These are phyloP conservation scores for Sitta carolinensis DNA, from an alignment of 2,797 vertebrate genomes.

Conservation along the genomic window DNA sequence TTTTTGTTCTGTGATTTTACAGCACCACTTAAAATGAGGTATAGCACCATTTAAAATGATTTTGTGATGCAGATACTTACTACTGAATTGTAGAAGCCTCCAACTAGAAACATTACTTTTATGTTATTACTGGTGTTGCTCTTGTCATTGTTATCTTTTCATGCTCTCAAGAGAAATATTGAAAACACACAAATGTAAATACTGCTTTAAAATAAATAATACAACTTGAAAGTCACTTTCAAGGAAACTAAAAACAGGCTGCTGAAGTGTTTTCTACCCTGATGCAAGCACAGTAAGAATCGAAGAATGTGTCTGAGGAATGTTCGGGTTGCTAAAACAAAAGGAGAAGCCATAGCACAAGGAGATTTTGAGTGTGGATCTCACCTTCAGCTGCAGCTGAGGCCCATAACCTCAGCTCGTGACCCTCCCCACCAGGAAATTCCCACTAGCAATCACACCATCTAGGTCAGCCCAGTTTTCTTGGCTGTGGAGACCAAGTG, in stretches of 20 bases:
- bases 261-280: not conserved
- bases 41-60: not conserved
- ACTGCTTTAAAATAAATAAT: not conserved
- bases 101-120: not conserved
- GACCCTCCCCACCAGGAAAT: not conserved
- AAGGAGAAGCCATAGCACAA: not conserved
- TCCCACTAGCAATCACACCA: not conserved
- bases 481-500: not conserved
- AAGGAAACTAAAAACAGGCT: not conserved
- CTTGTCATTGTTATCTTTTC: not conserved
- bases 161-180: not conserved
- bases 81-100: not conserved
- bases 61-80: not conserved
- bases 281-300: not conserved
- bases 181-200: not conserved
- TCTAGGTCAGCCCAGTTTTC: not conserved
- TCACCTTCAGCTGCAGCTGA: not conserved
- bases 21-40: not conserved
- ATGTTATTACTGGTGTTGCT: not conserved
- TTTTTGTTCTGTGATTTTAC: not conserved
- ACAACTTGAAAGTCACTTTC: not conserved
- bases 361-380: not conserved
- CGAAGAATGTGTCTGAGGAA: not conserved
- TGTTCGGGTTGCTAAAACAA: accelerated
- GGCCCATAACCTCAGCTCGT: not conserved